A percentile compares a stretch with the other conserved stretches of the same genome.
Conservation (phyloP, 1,140 invertebrate species). For the Anastrepha obliqua region DNA sequence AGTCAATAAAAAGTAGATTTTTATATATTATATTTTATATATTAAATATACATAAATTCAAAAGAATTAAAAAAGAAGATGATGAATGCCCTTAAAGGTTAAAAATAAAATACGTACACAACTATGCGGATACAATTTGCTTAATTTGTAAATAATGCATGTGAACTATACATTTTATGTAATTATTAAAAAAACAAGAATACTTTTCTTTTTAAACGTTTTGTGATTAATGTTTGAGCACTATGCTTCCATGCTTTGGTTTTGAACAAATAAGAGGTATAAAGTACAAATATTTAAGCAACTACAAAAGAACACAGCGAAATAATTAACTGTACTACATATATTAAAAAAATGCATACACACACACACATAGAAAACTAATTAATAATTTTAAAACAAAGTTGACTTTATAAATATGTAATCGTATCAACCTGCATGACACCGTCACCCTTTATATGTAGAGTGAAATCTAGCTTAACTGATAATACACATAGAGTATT, state of each 20-base stretch:
- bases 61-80: background rate
- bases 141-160: background rate
- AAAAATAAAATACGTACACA: background rate
- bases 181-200: background rate
- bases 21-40: slow-evolving; percentile 42
- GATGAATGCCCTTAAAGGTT: slow-evolving; percentile 11
- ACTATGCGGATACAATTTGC: slow-evolving; percentile 14
- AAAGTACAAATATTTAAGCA: background rate
- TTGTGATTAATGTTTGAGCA: background rate
- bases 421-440: no score
- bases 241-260: background rate
- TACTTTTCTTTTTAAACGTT: background rate
- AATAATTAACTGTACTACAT: no score
- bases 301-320: background rate
- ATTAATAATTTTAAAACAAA: no score
- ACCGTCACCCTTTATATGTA: no score
- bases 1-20: slow-evolving; percentile 23
- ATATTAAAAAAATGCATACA: background rate
- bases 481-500: no score
- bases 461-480: no score
- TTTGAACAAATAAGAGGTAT: background rate
- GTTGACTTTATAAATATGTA: no score
- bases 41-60: slow-evolving; percentile 43
- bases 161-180: background rate
- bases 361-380: background rate